Evolutionary conservation across 2,113 vertebrate species (phyloP), one percentile per base, ranked within the genome.

Genomic region (Labeo rohita): DNA sequence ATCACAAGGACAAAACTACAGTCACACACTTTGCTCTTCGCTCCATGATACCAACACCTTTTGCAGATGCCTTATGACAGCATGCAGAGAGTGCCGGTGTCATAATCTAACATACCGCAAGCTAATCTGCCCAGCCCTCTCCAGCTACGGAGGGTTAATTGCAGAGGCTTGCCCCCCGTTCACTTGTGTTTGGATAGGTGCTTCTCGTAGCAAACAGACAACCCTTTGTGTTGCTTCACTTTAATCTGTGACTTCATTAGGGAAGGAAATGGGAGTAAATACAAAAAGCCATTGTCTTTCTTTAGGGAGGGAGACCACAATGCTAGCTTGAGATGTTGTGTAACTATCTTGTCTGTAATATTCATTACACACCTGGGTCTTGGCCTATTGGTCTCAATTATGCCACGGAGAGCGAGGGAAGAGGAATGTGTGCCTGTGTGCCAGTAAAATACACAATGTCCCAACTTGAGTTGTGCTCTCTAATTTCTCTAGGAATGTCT

Each of bases 231-330:
- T 86, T 75, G 84, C 91, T 92, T 95, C 89, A 93, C 94, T 95
- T 95, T 93, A 90, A 91, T 93, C 93, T 89, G 90, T 92, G 91
- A 95, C 93, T 95, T 94, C 93, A 95, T 96, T 95, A 94, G 93
- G 95, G 95, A 95, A 95, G 95, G 94, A 95, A 96, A 95, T 92
- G 90, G 92, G 93, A 95, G 93, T 95, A 94, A 93, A 95, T 95
- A 94, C 91, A 94, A 94, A 94, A 94, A 91, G 89, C 93, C 89
- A 94, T 95, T 95, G 94, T 95, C 92, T 94, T 92, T 91, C 83
- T 90, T 89, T n/a, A 65, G 90, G 91, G 49, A 36, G 68, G 68
- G 68, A 80, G 76, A 80, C 87, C 72, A 77, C 85, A 83, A 86
- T 83, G 85, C 56, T 83, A 84, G 86, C 89, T 90, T 78, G 89